A percentile compares a stretch with the other conserved stretches of the same genome.
Conservation (phyloP, 2,113 vertebrate genomes). For the Eubucco bourcierii region DNA sequence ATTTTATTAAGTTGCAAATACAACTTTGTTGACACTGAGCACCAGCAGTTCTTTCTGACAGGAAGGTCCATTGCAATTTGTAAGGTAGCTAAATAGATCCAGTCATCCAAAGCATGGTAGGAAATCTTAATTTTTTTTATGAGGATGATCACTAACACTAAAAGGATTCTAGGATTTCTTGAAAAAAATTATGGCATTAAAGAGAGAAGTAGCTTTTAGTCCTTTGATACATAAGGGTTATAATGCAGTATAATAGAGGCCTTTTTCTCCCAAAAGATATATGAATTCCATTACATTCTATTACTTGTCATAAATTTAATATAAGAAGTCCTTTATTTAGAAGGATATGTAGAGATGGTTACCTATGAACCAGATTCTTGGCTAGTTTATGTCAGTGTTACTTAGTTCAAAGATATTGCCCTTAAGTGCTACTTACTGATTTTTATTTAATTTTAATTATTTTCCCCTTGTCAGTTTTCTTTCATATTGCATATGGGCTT, state of each 20-base stretch:
- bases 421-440: not conserved
- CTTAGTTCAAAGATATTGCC: not conserved
- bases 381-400: not conserved
- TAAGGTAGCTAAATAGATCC: not conserved
- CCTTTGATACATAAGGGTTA: constrained; percentile 46
- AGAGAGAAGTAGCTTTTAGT: constrained; percentile 49
- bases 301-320: constrained; percentile 60
- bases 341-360: not conserved
- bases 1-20: not conserved
- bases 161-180: constrained; percentile 57
- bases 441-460: not conserved
- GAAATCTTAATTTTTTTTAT: constrained; percentile 48
- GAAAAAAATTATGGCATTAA: constrained; percentile 50
- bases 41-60: not conserved
- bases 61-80: not conserved
- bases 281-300: constrained; percentile 57
- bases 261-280: constrained; percentile 30
- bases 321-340: constrained; percentile 18
- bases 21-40: not conserved
- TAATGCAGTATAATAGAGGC: constrained; percentile 39
- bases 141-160: constrained; percentile 17
- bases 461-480: not conserved
- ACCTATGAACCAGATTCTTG: not conserved
- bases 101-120: constrained; percentile 4
- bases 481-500: not conserved